Conservation (phyloP, 2,113 vertebrate genomes). For the Corapipo altera region DNA sequence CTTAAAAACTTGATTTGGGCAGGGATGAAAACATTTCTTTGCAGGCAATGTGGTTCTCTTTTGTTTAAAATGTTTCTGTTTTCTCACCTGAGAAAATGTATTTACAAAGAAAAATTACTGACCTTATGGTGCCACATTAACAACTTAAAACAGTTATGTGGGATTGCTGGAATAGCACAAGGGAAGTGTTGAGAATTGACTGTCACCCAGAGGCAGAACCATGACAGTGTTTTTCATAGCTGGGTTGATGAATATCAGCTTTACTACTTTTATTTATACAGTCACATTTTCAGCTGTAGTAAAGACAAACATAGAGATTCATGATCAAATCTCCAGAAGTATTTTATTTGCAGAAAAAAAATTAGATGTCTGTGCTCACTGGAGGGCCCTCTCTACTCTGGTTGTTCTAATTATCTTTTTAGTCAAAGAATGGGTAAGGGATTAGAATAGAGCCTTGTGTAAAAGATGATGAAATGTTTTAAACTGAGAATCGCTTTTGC, state of each 20-base stretch:
- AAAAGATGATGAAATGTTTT: neutral
- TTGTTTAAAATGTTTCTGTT: neutral
- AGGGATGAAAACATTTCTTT: neutral
- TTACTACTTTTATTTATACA: neutral
- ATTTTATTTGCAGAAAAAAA: neutral
- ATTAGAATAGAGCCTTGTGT: neutral
- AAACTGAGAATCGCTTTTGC: neutral
- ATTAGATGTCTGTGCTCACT: neutral
- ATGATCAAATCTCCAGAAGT: neutral
- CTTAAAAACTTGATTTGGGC: neutral
- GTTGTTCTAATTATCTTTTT: neutral
- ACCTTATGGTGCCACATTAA: neutral
- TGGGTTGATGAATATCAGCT: neutral
- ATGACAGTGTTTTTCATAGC: neutral
- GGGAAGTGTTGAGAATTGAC: neutral
- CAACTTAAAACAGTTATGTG: neutral
- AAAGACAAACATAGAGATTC: neutral
- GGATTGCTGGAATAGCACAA: neutral
- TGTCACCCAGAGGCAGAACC: neutral
- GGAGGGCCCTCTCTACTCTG: neutral
- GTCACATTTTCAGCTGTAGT: neutral
- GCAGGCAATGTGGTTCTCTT: accelerated
- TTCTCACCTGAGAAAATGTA: neutral
- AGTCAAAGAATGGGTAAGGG: neutral
- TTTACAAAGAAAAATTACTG: neutral